Evolutionary conservation across 2,113 vertebrate genomes (phyloP).

Genomic region (Bambusicola thoracicus): DNA sequence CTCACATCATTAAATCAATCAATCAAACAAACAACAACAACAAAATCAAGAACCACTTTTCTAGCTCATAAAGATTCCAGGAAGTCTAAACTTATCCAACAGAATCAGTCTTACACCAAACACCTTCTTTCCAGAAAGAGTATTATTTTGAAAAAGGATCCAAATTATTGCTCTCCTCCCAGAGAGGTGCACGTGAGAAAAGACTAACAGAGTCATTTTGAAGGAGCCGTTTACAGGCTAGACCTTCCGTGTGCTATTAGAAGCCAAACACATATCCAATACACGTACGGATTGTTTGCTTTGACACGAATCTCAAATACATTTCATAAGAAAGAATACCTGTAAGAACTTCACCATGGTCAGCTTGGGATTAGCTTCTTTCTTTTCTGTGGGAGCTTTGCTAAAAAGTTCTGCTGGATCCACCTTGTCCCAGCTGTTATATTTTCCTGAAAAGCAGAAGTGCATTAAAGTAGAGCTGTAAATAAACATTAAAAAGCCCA

Average conservation of each 20-base stretch:
- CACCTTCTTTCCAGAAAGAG: background rate
- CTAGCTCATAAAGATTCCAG: background rate
- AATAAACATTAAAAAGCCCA: background rate
- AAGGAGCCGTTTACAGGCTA: background rate
- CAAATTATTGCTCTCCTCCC: background rate
- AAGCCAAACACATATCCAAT: background rate
- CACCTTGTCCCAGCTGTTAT: slow-evolving; percentile 98
- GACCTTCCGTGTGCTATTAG: background rate
- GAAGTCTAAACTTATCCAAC: background rate
- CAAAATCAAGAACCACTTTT: background rate
- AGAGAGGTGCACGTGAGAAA: background rate
- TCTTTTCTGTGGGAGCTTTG: slow-evolving; percentile 97
- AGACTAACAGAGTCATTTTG: background rate
- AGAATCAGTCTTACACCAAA: background rate
- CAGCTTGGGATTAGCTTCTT: slow-evolving; percentile 98
- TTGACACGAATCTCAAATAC: background rate
- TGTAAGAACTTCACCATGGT: slow-evolving; percentile 98
- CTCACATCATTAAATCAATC: background rate
- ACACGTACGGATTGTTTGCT: too few species aligned
- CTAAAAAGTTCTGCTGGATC: slow-evolving; percentile 97
- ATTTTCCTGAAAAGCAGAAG: slow-evolving; percentile 84
- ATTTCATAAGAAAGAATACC: slow-evolving; percentile 69
- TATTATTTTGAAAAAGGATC: background rate
- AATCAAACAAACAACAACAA: background rate
- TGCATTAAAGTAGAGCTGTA: background rate